Evolutionary conservation across 2,113 vertebrate species (phyloP).

Genomic region (Cygnus atratus): DNA sequence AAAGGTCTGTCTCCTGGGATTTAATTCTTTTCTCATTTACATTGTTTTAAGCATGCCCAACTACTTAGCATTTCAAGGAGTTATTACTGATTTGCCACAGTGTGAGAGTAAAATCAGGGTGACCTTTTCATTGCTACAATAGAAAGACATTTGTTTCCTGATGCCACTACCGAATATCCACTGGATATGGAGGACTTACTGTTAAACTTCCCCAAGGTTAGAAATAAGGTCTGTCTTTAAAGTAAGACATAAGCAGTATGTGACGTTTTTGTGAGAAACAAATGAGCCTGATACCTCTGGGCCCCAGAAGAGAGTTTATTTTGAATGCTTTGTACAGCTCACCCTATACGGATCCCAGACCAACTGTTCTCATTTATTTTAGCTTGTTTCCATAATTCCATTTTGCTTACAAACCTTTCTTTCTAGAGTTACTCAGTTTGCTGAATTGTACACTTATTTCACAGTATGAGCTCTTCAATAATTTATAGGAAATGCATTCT

Average conservation of each 20-base stretch:
- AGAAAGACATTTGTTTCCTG: not conserved
- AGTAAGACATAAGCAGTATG: not conserved
- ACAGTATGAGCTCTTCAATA: not conserved
- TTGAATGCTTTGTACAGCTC: not conserved
- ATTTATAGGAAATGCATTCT: not conserved
- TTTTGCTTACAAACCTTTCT: not conserved
- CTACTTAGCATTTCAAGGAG: not conserved
- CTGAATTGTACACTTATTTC: not conserved
- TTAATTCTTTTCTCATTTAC: constrained; percentile 1
- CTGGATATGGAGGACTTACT: not conserved
- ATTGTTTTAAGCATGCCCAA: not conserved
- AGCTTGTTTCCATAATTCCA: not conserved
- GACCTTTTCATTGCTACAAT: not conserved
- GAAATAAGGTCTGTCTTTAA: not conserved
- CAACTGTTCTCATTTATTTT: not conserved
- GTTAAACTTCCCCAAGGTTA: not conserved
- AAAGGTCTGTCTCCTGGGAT: not conserved
- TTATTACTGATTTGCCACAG: not conserved
- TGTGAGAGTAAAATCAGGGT: not conserved
- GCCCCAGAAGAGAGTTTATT: not conserved
- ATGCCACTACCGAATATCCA: not conserved
- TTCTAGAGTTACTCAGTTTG: not conserved
- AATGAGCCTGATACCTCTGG: not conserved
- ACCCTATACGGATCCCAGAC: not conserved
- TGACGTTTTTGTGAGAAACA: not conserved